These are phyloP conservation scores for Pempheris klunzingeri DNA, from an alignment of 2,797 vertebrate species.

Conservation along the genomic window DNA sequence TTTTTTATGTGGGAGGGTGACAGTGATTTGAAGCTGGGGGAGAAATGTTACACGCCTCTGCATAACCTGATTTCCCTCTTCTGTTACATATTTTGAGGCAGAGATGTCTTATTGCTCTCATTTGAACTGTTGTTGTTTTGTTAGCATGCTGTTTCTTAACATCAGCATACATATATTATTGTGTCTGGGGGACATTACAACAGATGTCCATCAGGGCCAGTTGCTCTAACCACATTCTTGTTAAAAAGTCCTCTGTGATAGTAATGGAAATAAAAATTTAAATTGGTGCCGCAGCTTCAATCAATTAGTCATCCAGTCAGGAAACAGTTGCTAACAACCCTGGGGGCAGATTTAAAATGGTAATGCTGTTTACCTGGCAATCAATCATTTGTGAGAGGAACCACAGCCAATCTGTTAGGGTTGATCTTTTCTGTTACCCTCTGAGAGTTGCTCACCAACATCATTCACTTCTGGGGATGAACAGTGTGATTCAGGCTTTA, in stretches of 20 bases:
- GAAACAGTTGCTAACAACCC: constrained; percentile 57
- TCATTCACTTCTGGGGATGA: constrained; percentile 63
- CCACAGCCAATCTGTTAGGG: constrained; percentile 56
- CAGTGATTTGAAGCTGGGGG: constrained; percentile 71
- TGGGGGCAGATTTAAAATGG: constrained; percentile 67
- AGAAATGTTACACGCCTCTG: constrained; percentile 60
- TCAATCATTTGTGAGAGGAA: constrained; percentile 66
- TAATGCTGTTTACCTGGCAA: constrained; percentile 76
- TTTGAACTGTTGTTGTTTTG: not conserved
- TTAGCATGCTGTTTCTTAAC: constrained; percentile 22
- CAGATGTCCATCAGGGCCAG: constrained; percentile 34
- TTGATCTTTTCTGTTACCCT: constrained; percentile 60
- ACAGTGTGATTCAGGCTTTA: constrained; percentile 40
- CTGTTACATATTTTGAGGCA: constrained; percentile 30
- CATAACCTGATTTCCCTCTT: constrained; percentile 62
- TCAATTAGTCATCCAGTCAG: constrained; percentile 64
- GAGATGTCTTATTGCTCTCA: constrained; percentile 7
- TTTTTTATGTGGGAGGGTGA: constrained; percentile 73
- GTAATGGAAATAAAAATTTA: constrained; percentile 34
- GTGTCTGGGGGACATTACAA: not conserved
- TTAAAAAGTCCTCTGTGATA: constrained; percentile 42
- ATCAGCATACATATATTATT: constrained; percentile 7
- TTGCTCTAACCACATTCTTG: constrained; percentile 28
- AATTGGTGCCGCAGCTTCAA: constrained; percentile 41
- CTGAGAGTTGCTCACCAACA: constrained; percentile 53